phyloP scores from a whole-genome alignment of 2,797 vertebrate genomes.

The Dermochelys coriacea region DNA sequence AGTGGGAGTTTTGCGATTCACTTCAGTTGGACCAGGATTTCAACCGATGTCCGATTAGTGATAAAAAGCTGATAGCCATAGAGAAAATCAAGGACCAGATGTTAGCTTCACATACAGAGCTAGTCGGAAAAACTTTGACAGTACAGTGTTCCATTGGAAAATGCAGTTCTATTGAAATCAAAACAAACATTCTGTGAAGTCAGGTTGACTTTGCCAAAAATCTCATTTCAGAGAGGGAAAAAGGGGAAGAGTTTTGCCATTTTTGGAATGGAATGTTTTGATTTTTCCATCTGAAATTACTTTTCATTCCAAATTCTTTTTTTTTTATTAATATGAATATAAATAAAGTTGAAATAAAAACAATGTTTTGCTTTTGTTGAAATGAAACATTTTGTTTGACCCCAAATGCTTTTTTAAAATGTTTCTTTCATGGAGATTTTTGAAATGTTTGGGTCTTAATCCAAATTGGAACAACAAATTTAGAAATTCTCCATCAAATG shows the following conservation, averaged over 20 bases:
- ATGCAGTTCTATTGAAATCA: background rate
- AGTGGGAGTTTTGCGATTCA: background rate
- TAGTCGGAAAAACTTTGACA: background rate
- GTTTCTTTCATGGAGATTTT: background rate
- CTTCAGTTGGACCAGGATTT: constrained; percentile 1
- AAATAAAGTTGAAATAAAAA: background rate
- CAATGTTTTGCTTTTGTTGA: background rate
- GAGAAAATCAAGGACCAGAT: background rate
- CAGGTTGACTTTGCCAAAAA: background rate
- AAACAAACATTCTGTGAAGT: background rate
- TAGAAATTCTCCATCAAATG: background rate
- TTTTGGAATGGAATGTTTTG: background rate
- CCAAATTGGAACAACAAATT: background rate
- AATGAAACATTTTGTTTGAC: background rate
- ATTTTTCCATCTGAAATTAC: background rate
- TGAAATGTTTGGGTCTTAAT: background rate
- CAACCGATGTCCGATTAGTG: background rate
- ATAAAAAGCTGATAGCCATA: background rate
- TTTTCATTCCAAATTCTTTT: background rate
- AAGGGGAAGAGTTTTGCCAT: background rate
- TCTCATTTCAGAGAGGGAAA: constrained; percentile 7
- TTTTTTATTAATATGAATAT: background rate
- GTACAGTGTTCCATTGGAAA: background rate
- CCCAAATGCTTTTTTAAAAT: background rate
- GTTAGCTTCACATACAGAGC: background rate